These are phyloP conservation scores for Acropternis orthonyx DNA, from an alignment of 2,797 vertebrate genomes.

Conservation along the genomic window DNA sequence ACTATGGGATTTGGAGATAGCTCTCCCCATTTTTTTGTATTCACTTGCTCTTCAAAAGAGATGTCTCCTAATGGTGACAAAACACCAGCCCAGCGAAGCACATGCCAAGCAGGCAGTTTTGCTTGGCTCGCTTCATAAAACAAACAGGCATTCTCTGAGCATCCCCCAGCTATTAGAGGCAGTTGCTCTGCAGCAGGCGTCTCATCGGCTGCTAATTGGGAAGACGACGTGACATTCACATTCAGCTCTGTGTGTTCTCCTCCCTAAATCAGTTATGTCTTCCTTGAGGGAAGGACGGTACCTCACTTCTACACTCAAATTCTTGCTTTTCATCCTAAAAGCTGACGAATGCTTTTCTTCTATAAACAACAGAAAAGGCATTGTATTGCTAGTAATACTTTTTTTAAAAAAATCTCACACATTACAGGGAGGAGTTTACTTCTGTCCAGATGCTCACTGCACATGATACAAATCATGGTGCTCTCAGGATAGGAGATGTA, in stretches of 20 bases:
- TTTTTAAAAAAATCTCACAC: not conserved
- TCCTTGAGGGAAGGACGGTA: not conserved
- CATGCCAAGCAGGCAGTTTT: not conserved
- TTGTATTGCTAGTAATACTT: not conserved
- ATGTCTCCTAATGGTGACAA: not conserved
- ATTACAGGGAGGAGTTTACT: not conserved
- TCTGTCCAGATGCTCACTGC: not conserved
- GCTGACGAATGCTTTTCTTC: not conserved
- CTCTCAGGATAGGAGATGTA: not conserved
- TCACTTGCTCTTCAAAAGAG: not conserved
- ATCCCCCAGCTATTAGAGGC: not conserved
- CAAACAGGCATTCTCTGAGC: not conserved
- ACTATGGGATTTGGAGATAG: not conserved
- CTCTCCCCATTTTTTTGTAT: not conserved
- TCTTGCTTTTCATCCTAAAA: not conserved
- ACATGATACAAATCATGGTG: accelerated
- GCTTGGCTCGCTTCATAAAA: not conserved
- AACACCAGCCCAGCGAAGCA: not conserved
- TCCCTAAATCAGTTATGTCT: not conserved
- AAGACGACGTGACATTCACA: not conserved
- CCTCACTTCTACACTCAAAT: not conserved
- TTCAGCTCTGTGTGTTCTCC: not conserved
- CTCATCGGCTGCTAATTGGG: not conserved
- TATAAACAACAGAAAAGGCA: not conserved
- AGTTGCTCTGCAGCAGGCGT: not conserved